Conservation (phyloP, 2,113 vertebrate genomes). For the Thunnus maccoyii region DNA sequence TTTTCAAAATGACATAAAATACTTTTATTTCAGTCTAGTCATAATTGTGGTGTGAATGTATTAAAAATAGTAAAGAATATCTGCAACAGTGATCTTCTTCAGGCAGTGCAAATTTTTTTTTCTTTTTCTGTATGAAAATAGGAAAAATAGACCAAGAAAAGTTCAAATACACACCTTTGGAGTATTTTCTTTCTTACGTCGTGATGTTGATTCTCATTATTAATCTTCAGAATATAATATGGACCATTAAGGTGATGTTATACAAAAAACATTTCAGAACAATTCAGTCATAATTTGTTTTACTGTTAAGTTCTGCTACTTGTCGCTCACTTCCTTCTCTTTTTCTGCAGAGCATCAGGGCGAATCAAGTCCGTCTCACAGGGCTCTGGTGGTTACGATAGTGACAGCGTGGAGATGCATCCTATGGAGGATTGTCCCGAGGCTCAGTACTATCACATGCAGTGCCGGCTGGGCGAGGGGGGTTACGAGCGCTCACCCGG, state of each 20-base stretch:
- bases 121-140: too few relatives aligned
- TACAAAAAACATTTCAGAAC: not conserved
- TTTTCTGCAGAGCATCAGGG: slow-evolving; percentile 87
- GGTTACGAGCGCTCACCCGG: slow-evolving; percentile 82
- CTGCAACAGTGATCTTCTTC: too few relatives aligned
- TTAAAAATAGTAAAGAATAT: too few relatives aligned
- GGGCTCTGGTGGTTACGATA: slow-evolving; percentile 95
- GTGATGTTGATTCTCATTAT: too few relatives aligned
- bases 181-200: too few relatives aligned
- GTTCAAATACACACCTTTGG: not conserved
- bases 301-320: too few relatives aligned
- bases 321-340: not conserved
- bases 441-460: slow-evolving; percentile 87
- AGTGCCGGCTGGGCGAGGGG: slow-evolving; percentile 84
- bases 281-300: not conserved
- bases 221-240: not conserved
- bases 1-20: too few relatives aligned
- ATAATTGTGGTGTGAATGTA: too few relatives aligned
- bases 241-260: not conserved
- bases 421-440: slow-evolving; percentile 89
- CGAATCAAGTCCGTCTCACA: slow-evolving; percentile 92
- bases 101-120: too few relatives aligned
- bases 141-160: not conserved
- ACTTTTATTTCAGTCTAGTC: too few relatives aligned
- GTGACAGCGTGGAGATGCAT: slow-evolving; percentile 93